A percentile compares a stretch with the other conserved stretches of the same genome.
Conservation (phyloP, 2,797 vertebrate genomes). For the Bucorvus abyssinicus region DNA sequence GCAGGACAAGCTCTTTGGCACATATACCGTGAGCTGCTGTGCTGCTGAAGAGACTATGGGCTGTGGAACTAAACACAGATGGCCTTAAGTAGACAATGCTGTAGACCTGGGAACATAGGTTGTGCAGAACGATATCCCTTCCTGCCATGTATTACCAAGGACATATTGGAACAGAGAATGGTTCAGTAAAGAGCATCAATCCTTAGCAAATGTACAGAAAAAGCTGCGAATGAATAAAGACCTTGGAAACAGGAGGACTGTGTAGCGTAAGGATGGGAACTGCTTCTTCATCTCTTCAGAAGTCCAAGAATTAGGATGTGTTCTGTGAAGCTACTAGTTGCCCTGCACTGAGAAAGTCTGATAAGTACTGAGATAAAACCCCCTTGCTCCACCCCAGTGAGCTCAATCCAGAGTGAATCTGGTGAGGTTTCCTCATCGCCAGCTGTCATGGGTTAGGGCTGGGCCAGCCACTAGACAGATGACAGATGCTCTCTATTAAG, state of each 20-base stretch:
- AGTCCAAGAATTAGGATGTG: neutral
- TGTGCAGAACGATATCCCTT: neutral
- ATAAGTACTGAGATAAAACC: neutral
- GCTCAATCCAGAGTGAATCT: neutral
- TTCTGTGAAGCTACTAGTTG: fast-evolving
- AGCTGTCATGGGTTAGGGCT: no score
- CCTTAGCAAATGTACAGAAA: neutral
- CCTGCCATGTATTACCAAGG: neutral
- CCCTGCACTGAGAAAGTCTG: neutral
- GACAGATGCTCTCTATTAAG: no score
- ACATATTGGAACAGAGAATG: neutral
- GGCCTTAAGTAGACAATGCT: neutral
- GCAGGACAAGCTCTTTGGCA: neutral
- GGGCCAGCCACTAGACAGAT: no score
- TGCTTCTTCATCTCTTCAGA: neutral
- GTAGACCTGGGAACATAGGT: neutral
- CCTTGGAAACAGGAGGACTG: neutral
- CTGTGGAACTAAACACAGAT: neutral
- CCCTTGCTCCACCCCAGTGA: neutral
- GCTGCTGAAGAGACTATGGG: neutral
- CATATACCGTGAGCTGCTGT: neutral
- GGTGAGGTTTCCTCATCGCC: neutral
- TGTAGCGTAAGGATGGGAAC: neutral
- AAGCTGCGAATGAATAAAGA: neutral
- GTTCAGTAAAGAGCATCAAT: neutral